A percentile compares a stretch with the other conserved stretches of the same genome.
These are phyloP conservation scores for Actinemys pallida DNA, from an alignment of 2,113 vertebrate genomes.

Conservation along the genomic window DNA sequence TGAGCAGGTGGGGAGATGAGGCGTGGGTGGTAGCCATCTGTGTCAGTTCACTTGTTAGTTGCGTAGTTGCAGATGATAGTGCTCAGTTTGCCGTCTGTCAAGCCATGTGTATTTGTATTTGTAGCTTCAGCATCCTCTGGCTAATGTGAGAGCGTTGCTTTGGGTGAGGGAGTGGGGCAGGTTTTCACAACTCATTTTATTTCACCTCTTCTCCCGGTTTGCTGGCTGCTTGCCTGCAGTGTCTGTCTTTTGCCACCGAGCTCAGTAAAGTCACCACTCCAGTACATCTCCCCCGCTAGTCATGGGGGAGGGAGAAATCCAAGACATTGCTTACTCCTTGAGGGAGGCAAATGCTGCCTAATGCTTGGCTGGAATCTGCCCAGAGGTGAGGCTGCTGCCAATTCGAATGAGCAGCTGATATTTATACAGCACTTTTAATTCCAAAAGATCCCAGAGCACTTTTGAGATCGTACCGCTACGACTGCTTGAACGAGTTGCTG, in stretches of 20 bases:
- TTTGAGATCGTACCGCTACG: not conserved
- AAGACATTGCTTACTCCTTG: not conserved
- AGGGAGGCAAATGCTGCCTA: not conserved
- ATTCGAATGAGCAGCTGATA: slow-evolving; percentile 14
- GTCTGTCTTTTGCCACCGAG: not conserved
- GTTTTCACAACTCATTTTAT: not conserved
- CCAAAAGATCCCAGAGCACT: slow-evolving; percentile 30
- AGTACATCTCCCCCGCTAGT: not conserved
- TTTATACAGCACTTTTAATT: slow-evolving; percentile 7
- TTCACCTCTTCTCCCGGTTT: not conserved
- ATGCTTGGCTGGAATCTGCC: not conserved
- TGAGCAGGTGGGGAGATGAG: slow-evolving; percentile 52
- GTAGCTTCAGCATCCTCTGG: slow-evolving; percentile 12
- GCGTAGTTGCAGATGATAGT: not conserved
- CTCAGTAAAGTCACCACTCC: not conserved
- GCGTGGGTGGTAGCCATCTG: slow-evolving; percentile 69
- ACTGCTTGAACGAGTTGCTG: not conserved
- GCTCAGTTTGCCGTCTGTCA: slow-evolving; percentile 20
- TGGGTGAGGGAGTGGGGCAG: not conserved
- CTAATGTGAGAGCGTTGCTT: not conserved
- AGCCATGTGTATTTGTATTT: not conserved
- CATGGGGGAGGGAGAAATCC: not conserved
- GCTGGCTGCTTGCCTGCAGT: not conserved
- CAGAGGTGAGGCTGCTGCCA: not conserved
- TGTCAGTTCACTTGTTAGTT: slow-evolving; percentile 14